These are phyloP conservation scores for Melipona beecheii DNA, from an alignment of 2,888 invertebrate species.

Conservation along the genomic window DNA sequence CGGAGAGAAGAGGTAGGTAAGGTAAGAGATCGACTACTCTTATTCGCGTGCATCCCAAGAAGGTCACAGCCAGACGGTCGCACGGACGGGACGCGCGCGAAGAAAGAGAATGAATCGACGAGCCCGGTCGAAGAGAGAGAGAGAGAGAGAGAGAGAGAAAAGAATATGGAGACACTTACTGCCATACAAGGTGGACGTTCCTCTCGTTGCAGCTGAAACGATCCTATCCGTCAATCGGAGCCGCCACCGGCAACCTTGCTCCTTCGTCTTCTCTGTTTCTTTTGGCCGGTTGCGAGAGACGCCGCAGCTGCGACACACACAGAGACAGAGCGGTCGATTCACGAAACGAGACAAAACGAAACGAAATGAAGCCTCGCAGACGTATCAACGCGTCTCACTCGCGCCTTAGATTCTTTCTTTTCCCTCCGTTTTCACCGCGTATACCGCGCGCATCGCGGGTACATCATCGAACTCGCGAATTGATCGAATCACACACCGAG, in stretches of 20 bases:
- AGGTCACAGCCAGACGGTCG: constrained; percentile 33
- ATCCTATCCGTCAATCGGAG: constrained; percentile 63
- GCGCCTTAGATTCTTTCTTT: constrained; percentile 41
- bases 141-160: background rate
- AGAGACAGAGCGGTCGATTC: constrained; percentile 13
- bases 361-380: constrained; percentile 13
- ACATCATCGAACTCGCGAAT: background rate
- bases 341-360: constrained; percentile 19
- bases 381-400: constrained; percentile 38
- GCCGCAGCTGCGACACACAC: constrained; percentile 48
- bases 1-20: constrained; percentile 43
- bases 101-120: constrained; percentile 24
- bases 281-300: constrained; percentile 33
- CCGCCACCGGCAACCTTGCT: constrained; percentile 33
- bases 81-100: constrained; percentile 17
- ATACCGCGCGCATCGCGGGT: background rate
- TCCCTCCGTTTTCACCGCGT: constrained; percentile 44
- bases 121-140: background rate
- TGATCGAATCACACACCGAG: constrained; percentile 29
- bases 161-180: constrained; percentile 66
- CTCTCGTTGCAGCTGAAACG: constrained; percentile 10
- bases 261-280: constrained; percentile 30
- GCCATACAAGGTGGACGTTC: constrained; percentile 67
- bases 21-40: constrained; percentile 60
- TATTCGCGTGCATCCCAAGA: constrained; percentile 52